Evolutionary conservation across 2,113 vertebrate species (phyloP).

Genomic region (Saimiri boliviensis): DNA sequence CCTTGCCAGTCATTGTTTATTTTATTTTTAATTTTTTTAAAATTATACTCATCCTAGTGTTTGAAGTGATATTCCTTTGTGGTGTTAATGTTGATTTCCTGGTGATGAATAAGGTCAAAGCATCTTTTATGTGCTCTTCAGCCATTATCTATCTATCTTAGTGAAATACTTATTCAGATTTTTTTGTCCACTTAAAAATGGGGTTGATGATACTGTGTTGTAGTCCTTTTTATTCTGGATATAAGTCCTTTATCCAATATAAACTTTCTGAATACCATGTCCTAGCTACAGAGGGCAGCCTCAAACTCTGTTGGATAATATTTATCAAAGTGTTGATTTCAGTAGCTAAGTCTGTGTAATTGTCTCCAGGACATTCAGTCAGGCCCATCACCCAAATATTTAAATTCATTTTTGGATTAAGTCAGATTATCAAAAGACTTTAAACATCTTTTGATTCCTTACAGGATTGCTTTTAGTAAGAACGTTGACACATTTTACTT

Average conservation of each 20-base stretch:
- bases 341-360: background rate
- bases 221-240: background rate
- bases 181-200: background rate
- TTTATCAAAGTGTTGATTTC: constrained; percentile 1
- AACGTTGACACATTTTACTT: background rate
- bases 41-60: background rate
- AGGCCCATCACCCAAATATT: background rate
- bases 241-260: background rate
- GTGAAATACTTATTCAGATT: background rate
- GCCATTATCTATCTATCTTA: background rate
- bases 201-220: background rate
- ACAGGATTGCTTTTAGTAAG: background rate
- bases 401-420: background rate
- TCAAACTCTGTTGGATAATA: background rate
- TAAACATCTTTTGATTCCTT: background rate
- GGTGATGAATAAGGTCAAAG: background rate
- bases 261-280: background rate
- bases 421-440: background rate
- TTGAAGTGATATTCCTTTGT: background rate
- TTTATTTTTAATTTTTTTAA: background rate
- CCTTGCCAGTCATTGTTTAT: background rate
- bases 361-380: background rate
- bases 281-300: background rate
- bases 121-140: background rate
- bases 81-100: background rate